These are phyloP conservation scores for Engraulis encrasicolus DNA, from an alignment of 2,113 vertebrate species.

Conservation along the genomic window DNA sequence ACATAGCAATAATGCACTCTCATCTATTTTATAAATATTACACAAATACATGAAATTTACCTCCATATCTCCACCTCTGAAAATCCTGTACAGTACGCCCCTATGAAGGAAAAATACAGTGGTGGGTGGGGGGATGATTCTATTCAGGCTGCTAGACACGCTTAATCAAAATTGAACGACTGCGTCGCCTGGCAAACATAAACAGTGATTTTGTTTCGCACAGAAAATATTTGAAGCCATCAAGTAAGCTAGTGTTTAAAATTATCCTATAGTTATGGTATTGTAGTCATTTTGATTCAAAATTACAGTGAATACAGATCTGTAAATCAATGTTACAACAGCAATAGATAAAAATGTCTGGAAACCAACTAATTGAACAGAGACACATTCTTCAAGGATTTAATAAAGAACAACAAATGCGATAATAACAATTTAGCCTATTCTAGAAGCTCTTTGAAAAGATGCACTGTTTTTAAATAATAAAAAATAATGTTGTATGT, in stretches of 20 bases:
- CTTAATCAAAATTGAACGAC: neutral
- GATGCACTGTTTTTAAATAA: too few relatives aligned
- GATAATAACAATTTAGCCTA: too few relatives aligned
- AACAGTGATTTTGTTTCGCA: too few relatives aligned
- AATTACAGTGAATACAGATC: neutral
- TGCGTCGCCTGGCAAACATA: neutral
- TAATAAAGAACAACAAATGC: neutral
- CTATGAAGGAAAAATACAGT: neutral
- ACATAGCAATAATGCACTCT: neutral
- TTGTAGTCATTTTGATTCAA: neutral
- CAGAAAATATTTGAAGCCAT: too few relatives aligned
- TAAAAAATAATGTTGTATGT: too few relatives aligned
- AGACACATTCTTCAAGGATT: neutral
- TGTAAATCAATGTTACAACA: neutral
- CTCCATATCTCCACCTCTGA: slow-evolving; percentile 45
- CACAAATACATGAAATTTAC: slow-evolving; percentile 19
- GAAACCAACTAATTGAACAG: neutral
- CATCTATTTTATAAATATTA: neutral
- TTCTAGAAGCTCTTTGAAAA: too few relatives aligned
- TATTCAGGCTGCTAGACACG: neutral
- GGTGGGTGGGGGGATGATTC: neutral
- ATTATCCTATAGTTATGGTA: neutral
- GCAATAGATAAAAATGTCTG: neutral
- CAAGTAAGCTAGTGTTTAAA: neutral
- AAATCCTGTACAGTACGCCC: neutral